A percentile compares a stretch with the other conserved stretches of the same genome.
Conservation (phyloP, 2,113 vertebrate genomes). For the Phaethornis superciliosus region DNA sequence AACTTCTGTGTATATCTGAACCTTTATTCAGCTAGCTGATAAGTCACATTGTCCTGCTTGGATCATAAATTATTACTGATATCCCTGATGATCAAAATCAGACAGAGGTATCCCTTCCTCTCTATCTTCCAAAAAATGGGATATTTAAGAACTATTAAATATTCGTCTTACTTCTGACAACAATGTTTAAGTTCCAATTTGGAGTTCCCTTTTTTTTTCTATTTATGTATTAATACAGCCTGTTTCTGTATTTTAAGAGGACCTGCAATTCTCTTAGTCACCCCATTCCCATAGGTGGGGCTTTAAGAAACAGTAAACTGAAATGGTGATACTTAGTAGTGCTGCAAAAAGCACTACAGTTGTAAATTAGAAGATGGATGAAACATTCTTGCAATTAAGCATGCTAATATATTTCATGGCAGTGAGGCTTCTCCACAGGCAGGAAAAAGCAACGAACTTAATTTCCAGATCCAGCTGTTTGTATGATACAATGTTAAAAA, state of each 20-base stretch:
- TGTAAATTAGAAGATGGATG: not conserved
- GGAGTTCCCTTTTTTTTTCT: not conserved
- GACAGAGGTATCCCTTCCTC: not conserved
- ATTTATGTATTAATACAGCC: not conserved
- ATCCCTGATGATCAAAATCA: not conserved
- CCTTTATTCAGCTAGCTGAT: not conserved
- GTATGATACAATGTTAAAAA: not conserved
- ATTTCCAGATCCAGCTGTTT: slow-evolving; percentile 12
- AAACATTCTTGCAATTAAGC: not conserved
- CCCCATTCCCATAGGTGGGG: not conserved
- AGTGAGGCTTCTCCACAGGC: not conserved
- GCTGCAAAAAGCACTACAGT: not conserved
- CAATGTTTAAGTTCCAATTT: not conserved
- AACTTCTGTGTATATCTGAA: not conserved
- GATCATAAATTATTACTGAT: not conserved
- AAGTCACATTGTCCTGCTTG: not conserved
- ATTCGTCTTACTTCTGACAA: not conserved
- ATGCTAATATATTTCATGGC: not conserved
- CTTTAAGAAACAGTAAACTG: not conserved
- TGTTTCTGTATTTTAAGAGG: not conserved
- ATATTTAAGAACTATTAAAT: not conserved
- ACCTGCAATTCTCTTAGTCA: not conserved
- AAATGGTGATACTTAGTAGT: not conserved
- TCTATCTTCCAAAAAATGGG: not conserved
- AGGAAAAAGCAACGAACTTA: slow-evolving; percentile 7